A percentile compares a stretch with the other conserved stretches of the same genome.
These are phyloP conservation scores for Macrosiphum euphorbiae DNA, from an alignment of 2,888 invertebrate genomes.

Conservation along the genomic window DNA sequence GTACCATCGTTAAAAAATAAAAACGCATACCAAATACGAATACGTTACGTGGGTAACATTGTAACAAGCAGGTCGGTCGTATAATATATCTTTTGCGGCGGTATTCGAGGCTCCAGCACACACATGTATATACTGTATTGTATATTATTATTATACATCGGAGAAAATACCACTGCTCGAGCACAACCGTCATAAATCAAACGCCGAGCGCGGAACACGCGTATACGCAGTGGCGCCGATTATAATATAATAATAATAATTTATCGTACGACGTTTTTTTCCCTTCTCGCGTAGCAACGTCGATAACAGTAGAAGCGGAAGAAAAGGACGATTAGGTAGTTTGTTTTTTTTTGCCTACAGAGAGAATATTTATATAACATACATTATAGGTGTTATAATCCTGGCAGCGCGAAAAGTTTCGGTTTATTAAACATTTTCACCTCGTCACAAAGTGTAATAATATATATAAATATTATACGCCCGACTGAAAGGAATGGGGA, in stretches of 20 bases:
- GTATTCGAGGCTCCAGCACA: neutral
- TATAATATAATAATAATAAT: conserved; percentile 13
- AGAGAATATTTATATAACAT: neutral
- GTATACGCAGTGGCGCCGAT: conserved; percentile 4
- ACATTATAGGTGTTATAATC: neutral
- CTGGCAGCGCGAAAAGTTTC: neutral
- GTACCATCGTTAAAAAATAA: neutral
- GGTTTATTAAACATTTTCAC: neutral
- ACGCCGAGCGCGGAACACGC: neutral
- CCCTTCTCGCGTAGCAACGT: neutral
- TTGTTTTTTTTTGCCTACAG: neutral
- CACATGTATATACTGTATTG: neutral
- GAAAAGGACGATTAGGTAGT: neutral
- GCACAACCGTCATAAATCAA: neutral
- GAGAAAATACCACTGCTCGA: neutral
- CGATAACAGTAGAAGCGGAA: neutral
- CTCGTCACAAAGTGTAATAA: neutral
- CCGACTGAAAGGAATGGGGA: neutral
- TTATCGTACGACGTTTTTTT: neutral
- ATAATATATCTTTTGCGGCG: neutral
- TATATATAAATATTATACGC: neutral
- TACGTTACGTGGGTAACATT: neutral
- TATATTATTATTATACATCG: neutral
- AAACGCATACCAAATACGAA: neutral
- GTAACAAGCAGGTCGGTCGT: neutral